phyloP scores from a whole-genome alignment of 2,888 invertebrate species.

The Scaptodrosophila latifasciaeformis region DNA sequence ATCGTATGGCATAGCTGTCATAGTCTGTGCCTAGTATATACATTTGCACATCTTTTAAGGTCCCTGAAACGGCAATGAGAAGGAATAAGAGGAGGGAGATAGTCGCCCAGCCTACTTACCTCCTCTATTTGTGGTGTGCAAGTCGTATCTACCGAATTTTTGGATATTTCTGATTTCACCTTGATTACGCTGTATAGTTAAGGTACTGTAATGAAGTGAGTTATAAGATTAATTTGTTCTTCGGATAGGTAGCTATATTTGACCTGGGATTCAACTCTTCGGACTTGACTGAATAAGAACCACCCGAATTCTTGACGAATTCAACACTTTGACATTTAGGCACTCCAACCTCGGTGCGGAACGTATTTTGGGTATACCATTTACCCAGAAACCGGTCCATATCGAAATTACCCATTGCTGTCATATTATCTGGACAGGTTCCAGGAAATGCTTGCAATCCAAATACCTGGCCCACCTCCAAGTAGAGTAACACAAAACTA shows the following conservation, averaged over 20 bases:
- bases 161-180: background rate
- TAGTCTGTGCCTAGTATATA: conserved; percentile 80
- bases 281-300: fast-evolving
- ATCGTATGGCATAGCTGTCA: conserved; percentile 78
- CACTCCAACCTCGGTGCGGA: too few relatives aligned
- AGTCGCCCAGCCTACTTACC: too few relatives aligned
- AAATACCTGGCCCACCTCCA: background rate
- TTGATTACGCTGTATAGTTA: too few relatives aligned
- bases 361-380: conserved; percentile 30
- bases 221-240: too few relatives aligned
- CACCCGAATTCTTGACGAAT: background rate
- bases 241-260: too few relatives aligned
- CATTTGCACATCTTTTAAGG: background rate
- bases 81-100: too few relatives aligned
- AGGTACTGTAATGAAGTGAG: too few relatives aligned
- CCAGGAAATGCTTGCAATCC: background rate
- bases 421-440: conserved; percentile 22
- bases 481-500: background rate
- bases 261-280: conserved; percentile 15
- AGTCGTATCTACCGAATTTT: background rate
- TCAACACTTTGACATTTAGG: conserved; percentile 11
- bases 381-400: conserved; percentile 20
- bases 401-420: conserved; percentile 20
- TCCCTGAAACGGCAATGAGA: too few relatives aligned
- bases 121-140: background rate